Conservation (phyloP, 2,888 invertebrate genomes). For the Orthosia gothica region DNA sequence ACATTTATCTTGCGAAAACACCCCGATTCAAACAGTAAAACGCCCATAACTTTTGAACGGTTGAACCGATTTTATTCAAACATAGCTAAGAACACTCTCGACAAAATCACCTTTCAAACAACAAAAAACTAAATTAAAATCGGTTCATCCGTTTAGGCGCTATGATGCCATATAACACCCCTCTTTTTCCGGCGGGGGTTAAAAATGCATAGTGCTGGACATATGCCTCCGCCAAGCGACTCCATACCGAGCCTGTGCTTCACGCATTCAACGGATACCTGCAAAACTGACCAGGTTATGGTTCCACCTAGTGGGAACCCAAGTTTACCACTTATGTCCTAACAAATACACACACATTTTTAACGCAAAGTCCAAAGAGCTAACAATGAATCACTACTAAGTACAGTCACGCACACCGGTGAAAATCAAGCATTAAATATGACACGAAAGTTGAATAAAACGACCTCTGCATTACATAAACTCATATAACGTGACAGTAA, state of each 20-base stretch:
- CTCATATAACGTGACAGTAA: slow-evolving; percentile 38
- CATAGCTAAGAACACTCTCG: too few species aligned
- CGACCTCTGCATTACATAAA: slow-evolving; percentile 60
- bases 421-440: slow-evolving; percentile 57
- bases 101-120: too few species aligned
- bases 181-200: too few species aligned
- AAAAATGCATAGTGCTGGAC: not conserved
- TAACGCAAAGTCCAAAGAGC: not conserved
- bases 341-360: not conserved
- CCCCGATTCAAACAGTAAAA: too few species aligned
- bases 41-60: too few species aligned
- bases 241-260: too few species aligned
- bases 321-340: not conserved
- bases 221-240: not conserved
- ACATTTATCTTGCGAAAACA: too few species aligned
- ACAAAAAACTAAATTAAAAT: too few species aligned
- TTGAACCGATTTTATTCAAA: too few species aligned
- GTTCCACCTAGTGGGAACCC: not conserved
- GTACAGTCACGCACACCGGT: slow-evolving; percentile 45
- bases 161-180: too few species aligned
- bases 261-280: not conserved
- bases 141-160: too few species aligned
- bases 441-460: slow-evolving; percentile 56
- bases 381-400: slow-evolving; percentile 26
- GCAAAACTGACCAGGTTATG: not conserved